A percentile compares a stretch with the other conserved stretches of the same genome.
phyloP scores from a whole-genome alignment of 2,888 invertebrate genomes.

The Drosophila limbata region DNA sequence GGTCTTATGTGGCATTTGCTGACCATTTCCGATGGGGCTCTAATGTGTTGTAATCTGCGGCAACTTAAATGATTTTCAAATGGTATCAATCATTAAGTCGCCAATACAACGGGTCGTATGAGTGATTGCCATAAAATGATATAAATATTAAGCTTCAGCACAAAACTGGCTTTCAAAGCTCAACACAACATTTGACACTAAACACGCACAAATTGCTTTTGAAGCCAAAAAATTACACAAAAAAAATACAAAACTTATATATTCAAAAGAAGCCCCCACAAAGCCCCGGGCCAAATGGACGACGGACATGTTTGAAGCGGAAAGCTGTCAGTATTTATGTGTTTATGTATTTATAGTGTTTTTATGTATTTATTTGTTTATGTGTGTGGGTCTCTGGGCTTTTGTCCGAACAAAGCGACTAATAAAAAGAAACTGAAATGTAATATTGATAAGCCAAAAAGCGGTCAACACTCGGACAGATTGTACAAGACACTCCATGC shows the following conservation, averaged over 20 bases:
- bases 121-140: constrained; percentile 67
- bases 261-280: constrained; percentile 63
- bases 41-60: constrained; percentile 58
- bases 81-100: constrained; percentile 73
- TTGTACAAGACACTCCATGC: background rate
- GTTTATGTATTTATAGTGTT: constrained; percentile 30
- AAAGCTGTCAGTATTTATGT: constrained; percentile 43
- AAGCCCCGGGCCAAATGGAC: constrained; percentile 33
- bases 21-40: constrained; percentile 59
- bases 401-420: constrained; percentile 50
- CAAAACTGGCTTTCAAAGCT: constrained; percentile 47
- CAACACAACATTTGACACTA: constrained; percentile 77
- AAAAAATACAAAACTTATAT: background rate
- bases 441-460: constrained; percentile 76
- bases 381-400: constrained; percentile 41
- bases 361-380: constrained; percentile 32
- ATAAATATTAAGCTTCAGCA: constrained; percentile 61
- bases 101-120: constrained; percentile 48
- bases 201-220: constrained; percentile 77
- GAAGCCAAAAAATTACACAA: constrained; percentile 49
- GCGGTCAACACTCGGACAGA: constrained; percentile 55
- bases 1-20: constrained; percentile 49
- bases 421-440: constrained; percentile 68
- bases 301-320: constrained; percentile 12
- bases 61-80: constrained; percentile 66